Evolutionary conservation across 2,797 vertebrate species (phyloP).

Genomic region (Poeciliopsis presidionis): DNA sequence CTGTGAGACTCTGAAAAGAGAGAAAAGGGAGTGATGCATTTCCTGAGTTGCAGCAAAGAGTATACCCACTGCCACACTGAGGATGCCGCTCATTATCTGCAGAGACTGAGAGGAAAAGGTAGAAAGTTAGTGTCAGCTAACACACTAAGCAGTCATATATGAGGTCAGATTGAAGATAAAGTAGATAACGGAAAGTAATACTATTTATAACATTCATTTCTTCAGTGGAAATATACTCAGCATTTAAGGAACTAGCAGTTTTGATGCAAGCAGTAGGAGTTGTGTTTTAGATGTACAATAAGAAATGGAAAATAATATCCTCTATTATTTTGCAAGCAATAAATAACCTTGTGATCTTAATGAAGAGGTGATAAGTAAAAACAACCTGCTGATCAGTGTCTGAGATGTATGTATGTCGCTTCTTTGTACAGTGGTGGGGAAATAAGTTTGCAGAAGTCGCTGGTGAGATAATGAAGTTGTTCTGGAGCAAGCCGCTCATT

Average conservation of each 20-base stretch:
- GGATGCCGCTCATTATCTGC: conserved; percentile 73
- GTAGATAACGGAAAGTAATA: neutral
- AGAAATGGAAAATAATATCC: neutral
- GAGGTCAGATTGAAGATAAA: neutral
- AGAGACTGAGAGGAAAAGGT: conserved; percentile 60
- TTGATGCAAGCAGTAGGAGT: neutral
- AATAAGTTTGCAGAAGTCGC: neutral
- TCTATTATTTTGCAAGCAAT: neutral
- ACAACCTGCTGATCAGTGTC: neutral
- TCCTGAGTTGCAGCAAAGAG: conserved; percentile 55
- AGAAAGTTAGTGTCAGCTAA: neutral
- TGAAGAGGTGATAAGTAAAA: neutral
- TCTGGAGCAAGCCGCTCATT: neutral
- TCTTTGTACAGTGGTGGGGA: neutral
- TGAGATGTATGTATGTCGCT: neutral
- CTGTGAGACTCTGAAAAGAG: conserved; percentile 75
- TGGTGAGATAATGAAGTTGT: neutral
- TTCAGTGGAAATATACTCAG: neutral
- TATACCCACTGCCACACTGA: conserved; percentile 76
- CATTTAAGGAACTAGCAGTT: neutral
- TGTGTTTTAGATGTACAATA: neutral
- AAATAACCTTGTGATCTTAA: neutral
- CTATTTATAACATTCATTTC: neutral
- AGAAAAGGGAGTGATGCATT: neutral
- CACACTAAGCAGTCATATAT: neutral